A percentile compares a stretch with the other conserved stretches of the same genome.
phyloP scores from a whole-genome alignment of 1,140 invertebrate species.

The Calliphora vicina region DNA sequence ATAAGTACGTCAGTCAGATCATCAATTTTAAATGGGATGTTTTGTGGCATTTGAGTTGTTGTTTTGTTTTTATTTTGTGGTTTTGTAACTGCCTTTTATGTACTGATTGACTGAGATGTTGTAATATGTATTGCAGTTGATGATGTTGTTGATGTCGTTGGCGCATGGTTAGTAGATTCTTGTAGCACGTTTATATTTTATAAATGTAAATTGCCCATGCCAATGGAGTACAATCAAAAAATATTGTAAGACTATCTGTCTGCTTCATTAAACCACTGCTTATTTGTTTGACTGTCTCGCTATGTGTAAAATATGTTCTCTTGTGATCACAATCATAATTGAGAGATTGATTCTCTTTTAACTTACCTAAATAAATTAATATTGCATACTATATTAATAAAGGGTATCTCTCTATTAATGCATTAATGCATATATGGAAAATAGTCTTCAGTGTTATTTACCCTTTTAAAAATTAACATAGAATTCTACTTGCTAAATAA shows the following conservation, averaged over 20 bases:
- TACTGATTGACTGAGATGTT: constrained; percentile 26
- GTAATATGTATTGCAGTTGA: background rate
- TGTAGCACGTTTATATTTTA: background rate
- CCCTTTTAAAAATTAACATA: too few relatives aligned
- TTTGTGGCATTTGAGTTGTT: background rate
- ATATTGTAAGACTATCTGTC: background rate
- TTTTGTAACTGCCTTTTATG: constrained; percentile 30
- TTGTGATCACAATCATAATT: background rate
- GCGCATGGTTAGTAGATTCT: constrained; percentile 6
- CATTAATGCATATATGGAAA: too few relatives aligned
- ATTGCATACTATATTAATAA: too few relatives aligned
- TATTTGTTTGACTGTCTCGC: background rate
- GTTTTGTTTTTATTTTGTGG: background rate
- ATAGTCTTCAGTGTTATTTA: too few relatives aligned
- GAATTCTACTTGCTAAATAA: too few relatives aligned
- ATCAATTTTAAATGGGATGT: constrained; percentile 22
- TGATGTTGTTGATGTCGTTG: background rate
- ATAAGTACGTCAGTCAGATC: background rate
- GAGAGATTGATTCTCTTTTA: background rate
- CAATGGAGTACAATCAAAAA: background rate
- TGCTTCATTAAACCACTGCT: background rate
- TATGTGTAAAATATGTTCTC: background rate
- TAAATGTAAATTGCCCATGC: background rate
- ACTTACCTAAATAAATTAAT: too few relatives aligned
- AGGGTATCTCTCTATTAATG: too few relatives aligned